A percentile compares a stretch with the other conserved stretches of the same genome.
These are phyloP conservation scores for Lycaon pictus DNA, from an alignment of 2,113 vertebrate species.

Conservation along the genomic window DNA sequence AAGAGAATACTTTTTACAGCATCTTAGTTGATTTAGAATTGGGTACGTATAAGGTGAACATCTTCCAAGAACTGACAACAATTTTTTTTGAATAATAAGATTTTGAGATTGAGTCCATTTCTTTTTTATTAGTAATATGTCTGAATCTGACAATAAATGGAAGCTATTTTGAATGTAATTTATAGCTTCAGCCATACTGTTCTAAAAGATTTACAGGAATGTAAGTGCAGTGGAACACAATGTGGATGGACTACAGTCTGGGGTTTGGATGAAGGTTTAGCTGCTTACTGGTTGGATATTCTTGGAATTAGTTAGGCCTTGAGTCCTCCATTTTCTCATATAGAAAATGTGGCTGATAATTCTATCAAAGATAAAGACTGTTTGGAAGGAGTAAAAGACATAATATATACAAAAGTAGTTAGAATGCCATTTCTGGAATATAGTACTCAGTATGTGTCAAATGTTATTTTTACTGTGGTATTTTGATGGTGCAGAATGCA, in stretches of 20 bases:
- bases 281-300: background rate
- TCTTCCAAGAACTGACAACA: background rate
- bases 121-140: background rate
- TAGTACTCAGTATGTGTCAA: background rate
- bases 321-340: background rate
- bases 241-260: background rate
- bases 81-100: background rate
- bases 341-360: background rate
- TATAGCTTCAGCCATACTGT: background rate
- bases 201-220: constrained; percentile 1
- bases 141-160: background rate
- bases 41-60: background rate
- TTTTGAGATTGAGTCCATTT: background rate
- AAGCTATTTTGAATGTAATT: background rate
- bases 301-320: background rate
- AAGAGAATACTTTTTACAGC: background rate
- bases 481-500: background rate
- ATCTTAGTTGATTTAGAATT: background rate
- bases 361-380: background rate
- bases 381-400: background rate
- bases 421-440: background rate
- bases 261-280: background rate
- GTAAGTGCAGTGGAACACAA: background rate
- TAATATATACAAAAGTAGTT: background rate
- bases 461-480: background rate